Evolutionary conservation across 1,140 invertebrate genomes (phyloP).

Genomic region (Drosophila chauvacae): DNA sequence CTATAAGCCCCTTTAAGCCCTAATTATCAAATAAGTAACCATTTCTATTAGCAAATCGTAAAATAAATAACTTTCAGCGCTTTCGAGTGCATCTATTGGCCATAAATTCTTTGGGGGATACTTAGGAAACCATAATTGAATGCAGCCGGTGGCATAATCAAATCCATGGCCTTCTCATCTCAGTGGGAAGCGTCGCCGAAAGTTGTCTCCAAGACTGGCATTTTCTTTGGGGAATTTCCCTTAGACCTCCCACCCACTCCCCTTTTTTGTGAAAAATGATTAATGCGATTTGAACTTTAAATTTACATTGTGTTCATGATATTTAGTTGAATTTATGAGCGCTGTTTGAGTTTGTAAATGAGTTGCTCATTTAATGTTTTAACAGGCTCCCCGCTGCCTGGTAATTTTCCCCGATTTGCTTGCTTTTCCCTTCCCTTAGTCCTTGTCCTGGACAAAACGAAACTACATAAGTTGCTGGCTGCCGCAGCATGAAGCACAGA

Average conservation of each 20-base stretch:
- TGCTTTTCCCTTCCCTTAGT: too few relatives aligned
- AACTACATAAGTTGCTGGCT: slow-evolving; percentile 41
- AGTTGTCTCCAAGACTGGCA: slow-evolving; percentile 45
- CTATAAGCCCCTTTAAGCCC: neutral
- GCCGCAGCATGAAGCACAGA: slow-evolving; percentile 10
- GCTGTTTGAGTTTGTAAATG: slow-evolving; percentile 83
- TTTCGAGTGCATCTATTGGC: slow-evolving; percentile 26
- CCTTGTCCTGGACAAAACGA: slow-evolving; percentile 1
- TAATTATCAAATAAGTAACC: neutral
- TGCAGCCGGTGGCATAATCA: slow-evolving; percentile 63
- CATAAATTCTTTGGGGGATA: slow-evolving; percentile 13
- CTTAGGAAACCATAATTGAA: slow-evolving; percentile 33
- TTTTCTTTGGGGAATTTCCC: slow-evolving; percentile 1
- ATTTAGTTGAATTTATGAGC: slow-evolving; percentile 82
- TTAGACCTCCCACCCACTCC: slow-evolving; percentile 4
- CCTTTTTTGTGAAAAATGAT: slow-evolving; percentile 68
- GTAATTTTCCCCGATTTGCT: neutral
- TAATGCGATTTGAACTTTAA: slow-evolving; percentile 82
- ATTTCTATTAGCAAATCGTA: neutral
- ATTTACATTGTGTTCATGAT: slow-evolving; percentile 82
- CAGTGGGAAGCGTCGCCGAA: slow-evolving; percentile 35
- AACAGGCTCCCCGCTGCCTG: slow-evolving; percentile 47
- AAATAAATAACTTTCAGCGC: neutral
- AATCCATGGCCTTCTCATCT: slow-evolving; percentile 51
- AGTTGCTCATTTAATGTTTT: slow-evolving; percentile 81